These are phyloP conservation scores for Notechis scutatus DNA, from an alignment of 2,113 vertebrate genomes.

Conservation along the genomic window DNA sequence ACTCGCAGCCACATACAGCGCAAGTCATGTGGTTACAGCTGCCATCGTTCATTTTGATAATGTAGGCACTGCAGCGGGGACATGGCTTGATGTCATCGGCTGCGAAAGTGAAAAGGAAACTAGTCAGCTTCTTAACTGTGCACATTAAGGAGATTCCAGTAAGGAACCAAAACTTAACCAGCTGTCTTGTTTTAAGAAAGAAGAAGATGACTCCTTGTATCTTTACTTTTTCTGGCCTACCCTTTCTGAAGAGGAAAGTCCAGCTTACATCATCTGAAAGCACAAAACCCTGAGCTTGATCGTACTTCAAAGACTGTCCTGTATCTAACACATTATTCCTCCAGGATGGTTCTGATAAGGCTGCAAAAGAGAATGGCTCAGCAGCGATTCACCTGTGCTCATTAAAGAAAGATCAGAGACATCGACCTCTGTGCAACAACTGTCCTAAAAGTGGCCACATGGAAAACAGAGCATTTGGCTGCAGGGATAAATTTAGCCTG, in stretches of 20 bases:
- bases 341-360: not conserved
- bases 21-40: slow-evolving; percentile 99
- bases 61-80: slow-evolving; percentile 93
- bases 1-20: slow-evolving; percentile 95
- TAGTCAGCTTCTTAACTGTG: not conserved
- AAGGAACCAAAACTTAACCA: not conserved
- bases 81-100: slow-evolving; percentile 98
- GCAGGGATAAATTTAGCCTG: not conserved
- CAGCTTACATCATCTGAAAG: not conserved
- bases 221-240: not conserved
- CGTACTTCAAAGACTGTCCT: not conserved
- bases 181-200: not conserved
- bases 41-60: slow-evolving; percentile 99
- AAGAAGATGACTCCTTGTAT: not conserved
- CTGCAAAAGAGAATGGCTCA: not conserved
- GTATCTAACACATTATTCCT: not conserved
- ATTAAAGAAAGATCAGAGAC: not conserved
- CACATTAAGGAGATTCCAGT: not conserved
- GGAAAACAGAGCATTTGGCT: not conserved
- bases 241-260: not conserved
- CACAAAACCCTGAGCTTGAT: not conserved
- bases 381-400: too few relatives aligned
- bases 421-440: not conserved
- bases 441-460: not conserved
- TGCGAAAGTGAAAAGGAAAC: slow-evolving; percentile 25